These are phyloP conservation scores for Bolborhynchus lineola DNA, from an alignment of 2,113 vertebrate genomes.

Conservation along the genomic window DNA sequence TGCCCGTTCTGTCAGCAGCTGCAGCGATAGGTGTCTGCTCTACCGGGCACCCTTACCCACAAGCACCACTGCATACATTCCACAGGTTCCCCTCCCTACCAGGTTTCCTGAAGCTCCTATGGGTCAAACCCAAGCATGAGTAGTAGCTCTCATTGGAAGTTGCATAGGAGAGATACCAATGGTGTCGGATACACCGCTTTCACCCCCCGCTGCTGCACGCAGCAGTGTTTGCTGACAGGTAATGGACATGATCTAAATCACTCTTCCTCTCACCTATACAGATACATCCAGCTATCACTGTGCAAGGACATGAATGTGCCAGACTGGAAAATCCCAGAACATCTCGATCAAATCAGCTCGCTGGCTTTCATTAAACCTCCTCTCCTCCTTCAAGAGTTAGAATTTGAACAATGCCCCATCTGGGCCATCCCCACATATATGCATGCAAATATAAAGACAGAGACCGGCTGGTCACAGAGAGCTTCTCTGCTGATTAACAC, in stretches of 20 bases:
- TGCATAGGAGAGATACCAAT: neutral
- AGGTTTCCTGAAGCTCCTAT: neutral
- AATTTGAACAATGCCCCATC: neutral
- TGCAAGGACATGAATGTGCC: conserved; percentile 65
- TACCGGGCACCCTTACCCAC: neutral
- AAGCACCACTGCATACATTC: neutral
- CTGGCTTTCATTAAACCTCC: conserved; percentile 63
- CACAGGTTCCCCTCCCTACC: neutral
- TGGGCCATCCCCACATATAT: neutral
- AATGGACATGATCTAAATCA: conserved; percentile 34
- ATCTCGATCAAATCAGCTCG: conserved; percentile 29
- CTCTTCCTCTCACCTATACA: conserved; percentile 20
- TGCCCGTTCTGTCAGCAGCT: neutral
- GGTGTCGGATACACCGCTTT: neutral
- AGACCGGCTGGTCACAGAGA: neutral
- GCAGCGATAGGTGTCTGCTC: neutral
- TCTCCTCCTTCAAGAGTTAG: conserved; percentile 10
- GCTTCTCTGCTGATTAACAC: no score
- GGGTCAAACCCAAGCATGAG: neutral
- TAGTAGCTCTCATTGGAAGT: neutral
- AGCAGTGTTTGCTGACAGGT: conserved; percentile 48
- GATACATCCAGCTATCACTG: conserved; percentile 60
- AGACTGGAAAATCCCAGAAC: conserved; percentile 43
- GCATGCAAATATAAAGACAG: fast-evolving
- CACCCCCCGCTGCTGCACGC: neutral